Evolutionary conservation across 2,888 invertebrate species (phyloP), one percentile per base, ranked within the genome.

Genomic region (Hydrotaea diabolus): DNA sequence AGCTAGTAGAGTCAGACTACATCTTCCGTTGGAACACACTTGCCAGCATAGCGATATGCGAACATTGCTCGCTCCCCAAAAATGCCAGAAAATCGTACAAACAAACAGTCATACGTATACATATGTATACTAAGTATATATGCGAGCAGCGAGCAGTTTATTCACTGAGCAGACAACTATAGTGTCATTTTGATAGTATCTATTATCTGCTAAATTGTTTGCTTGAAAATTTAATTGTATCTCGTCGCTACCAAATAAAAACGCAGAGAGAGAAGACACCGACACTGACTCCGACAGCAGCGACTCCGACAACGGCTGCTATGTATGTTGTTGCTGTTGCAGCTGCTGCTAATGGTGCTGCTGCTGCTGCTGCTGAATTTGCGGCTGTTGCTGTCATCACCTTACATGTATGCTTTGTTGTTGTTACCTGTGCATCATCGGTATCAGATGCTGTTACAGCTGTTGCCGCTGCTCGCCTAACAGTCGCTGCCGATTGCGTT

Each of bases 201-300:
- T 80, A 76, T 85, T 86, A 87, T 87, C 86, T 86, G 78, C 62
- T 78, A 85, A 85, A 86, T 86, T 85, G 82, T 85, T 86, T 86
- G 85, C 77, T 86, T 83, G 85, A 85, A 87, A 83, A 79, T 85
- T 85, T 87, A 86, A 86, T 87, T 87, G 86, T 75, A 77, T 53
- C 85, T 84, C 43, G 19, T 8, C 43, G 19, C 21, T 66, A 64
- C 73, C 82, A 84, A 62, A 62, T 0, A 39, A 84, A 84, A 73
- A 75, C 13, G 57, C 76, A 73, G 43, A 57, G 53, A 57, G 53
- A 49, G 26, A 23, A 57, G 72, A 49, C 13, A 55, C n/a, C 46
- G 39, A 55, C 55, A 57, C 73, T 80, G 69, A 71, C 79, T 74
- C 39, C 13, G 39, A 39, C 39, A 8, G 36, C 36, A 36, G 7